Evolutionary conservation across 2,797 vertebrate genomes (phyloP).

Genomic region (Clarias platycephalus): DNA sequence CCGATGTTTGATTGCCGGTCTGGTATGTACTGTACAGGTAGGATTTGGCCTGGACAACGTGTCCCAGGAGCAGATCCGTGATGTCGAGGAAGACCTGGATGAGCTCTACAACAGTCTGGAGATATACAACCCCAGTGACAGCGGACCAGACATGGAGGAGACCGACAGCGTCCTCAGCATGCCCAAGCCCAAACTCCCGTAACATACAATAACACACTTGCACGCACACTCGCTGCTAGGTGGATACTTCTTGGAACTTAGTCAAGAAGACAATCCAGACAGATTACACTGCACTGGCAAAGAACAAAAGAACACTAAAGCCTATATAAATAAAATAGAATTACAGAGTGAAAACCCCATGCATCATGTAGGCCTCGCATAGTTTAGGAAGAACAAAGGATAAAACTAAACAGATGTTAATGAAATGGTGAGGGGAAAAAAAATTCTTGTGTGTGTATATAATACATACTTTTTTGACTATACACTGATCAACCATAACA

Average conservation of each 20-base stretch:
- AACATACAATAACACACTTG: constrained; percentile 23
- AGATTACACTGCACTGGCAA: not conserved
- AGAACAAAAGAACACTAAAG: constrained; percentile 3
- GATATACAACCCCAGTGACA: constrained; percentile 98
- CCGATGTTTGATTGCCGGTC: not conserved
- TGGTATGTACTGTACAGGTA: constrained; percentile 71
- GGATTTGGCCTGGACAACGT: constrained; percentile 87
- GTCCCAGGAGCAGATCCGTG: constrained; percentile 91
- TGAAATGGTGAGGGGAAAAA: not conserved
- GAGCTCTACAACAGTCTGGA: constrained; percentile 96
- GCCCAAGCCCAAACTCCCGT: constrained; percentile 84
- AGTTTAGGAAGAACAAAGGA: not conserved
- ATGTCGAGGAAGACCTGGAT: constrained; percentile 94
- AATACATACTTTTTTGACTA: not conserved
- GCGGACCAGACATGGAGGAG: constrained; percentile 93
- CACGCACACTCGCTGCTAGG: not conserved
- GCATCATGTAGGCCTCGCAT: not conserved
- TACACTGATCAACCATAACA: not conserved
- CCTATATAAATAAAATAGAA: not conserved
- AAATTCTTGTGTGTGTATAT: no score
- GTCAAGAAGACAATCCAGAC: constrained; percentile 12
- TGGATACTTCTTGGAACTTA: not conserved
- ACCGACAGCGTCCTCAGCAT: constrained; percentile 95
- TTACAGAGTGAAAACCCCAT: not conserved
- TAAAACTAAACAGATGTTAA: not conserved